phyloP scores from a whole-genome alignment of 2,113 vertebrate genomes.

The Cavia aperea region DNA sequence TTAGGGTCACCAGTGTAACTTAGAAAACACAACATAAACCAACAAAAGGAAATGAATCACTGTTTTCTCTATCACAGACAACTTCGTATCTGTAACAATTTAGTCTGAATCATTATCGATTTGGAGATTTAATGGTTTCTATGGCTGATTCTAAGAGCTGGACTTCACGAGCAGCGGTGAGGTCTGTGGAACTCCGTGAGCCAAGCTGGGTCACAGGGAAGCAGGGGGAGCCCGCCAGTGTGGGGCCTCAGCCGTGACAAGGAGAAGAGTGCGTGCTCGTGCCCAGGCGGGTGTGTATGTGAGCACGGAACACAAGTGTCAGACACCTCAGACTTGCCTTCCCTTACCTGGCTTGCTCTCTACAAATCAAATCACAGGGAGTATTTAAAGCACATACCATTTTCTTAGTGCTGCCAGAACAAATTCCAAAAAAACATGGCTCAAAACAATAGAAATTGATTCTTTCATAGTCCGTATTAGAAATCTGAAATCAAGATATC shows the following conservation, averaged over 20 bases:
- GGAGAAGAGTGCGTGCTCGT: fast-evolving
- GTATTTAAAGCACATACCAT: fast-evolving
- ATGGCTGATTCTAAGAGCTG: fast-evolving
- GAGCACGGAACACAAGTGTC: fast-evolving
- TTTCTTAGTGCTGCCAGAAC: not conserved
- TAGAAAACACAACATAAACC: not conserved
- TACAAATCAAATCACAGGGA: no score
- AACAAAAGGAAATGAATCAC: no score
- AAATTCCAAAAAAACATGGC: not conserved
- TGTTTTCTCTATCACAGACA: fast-evolving
- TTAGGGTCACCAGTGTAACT: not conserved
- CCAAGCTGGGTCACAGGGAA: fast-evolving
- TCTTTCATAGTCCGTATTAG: not conserved
- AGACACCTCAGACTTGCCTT: not conserved
- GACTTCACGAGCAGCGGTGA: fast-evolving
- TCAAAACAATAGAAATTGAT: not conserved
- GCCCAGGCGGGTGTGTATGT: no score
- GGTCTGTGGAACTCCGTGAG: fast-evolving
- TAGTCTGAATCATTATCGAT: not conserved
- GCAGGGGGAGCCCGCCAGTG: fast-evolving
- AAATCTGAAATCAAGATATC: not conserved
- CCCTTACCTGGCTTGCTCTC: fast-evolving
- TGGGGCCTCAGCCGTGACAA: fast-evolving
- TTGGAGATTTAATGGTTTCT: not conserved
- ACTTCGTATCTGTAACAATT: fast-evolving